These are phyloP conservation scores for Xylocampa areola DNA, from an alignment of 2,888 invertebrate species.

Conservation along the genomic window DNA sequence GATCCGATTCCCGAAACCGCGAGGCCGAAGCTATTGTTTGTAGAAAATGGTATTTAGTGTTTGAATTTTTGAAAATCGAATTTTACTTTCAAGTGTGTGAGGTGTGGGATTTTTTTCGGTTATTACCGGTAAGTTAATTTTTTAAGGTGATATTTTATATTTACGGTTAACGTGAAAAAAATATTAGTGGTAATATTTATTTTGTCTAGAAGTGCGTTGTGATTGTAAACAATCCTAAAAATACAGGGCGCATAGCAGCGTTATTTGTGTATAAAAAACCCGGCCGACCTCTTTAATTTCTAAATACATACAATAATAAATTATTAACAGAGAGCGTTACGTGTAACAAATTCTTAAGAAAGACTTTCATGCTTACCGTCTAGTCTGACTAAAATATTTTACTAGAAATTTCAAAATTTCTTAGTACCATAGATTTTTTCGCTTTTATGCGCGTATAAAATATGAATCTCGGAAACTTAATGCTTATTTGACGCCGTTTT, in stretches of 20 bases:
- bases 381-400: conserved; percentile 21
- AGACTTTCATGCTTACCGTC: conserved; percentile 21
- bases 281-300: conserved; percentile 59
- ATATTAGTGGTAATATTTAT: not conserved
- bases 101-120: conserved; percentile 26
- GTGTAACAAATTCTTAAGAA: conserved; percentile 45
- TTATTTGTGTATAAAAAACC: conserved; percentile 54
- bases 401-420: conserved; percentile 13
- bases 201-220: conserved; percentile 4
- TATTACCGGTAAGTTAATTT: conserved; percentile 12
- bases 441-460: conserved; percentile 47
- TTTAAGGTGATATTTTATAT: not conserved
- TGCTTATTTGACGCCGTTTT: conserved; percentile 41
- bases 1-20: conserved; percentile 11
- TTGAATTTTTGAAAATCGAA: conserved; percentile 29
- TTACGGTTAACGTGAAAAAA: not conserved
- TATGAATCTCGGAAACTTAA: conserved; percentile 50
- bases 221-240: conserved; percentile 30
- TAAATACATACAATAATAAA: conserved; percentile 62
- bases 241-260: conserved; percentile 9
- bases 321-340: conserved; percentile 39
- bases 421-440: conserved; percentile 26
- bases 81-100: conserved; percentile 28
- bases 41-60: conserved; percentile 58
- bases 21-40: conserved; percentile 45